These are phyloP conservation scores for Alethe castanea DNA, from an alignment of 2,113 vertebrate species.

Conservation along the genomic window DNA sequence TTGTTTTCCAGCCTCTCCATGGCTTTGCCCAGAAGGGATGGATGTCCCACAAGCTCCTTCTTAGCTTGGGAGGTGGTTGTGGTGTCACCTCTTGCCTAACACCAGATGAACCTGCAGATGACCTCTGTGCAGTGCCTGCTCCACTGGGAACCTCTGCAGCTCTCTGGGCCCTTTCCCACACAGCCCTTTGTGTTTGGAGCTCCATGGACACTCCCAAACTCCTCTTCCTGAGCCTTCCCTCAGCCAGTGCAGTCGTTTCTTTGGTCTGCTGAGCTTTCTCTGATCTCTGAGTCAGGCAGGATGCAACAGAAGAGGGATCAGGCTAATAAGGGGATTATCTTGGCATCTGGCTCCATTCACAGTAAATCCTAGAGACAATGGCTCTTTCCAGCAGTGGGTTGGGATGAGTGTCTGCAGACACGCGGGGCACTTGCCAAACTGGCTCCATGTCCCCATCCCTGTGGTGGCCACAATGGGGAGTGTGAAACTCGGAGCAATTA, in stretches of 20 bases:
- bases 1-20: not conserved
- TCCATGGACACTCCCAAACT: not conserved
- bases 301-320: not conserved
- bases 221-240: not conserved
- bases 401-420: not conserved
- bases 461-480: not conserved
- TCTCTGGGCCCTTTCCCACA: not conserved
- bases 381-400: not conserved
- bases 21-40: not conserved
- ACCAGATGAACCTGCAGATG: not conserved
- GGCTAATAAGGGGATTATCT: conserved; percentile 18
- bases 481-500: not conserved
- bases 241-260: not conserved
- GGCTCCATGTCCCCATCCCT: not conserved
- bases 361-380: not conserved
- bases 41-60: not conserved
- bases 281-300: conserved; percentile 7
- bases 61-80: not conserved
- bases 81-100: not conserved
- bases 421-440: fast-evolving
- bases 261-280: not conserved
- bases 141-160: not conserved
- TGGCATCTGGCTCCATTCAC: conserved; percentile 6
- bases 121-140: not conserved
- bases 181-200: not conserved